Evolutionary conservation across 1,140 invertebrate genomes (phyloP), one percentile per base, ranked within the genome.

Genomic region (Hylyphantes graminicola): DNA sequence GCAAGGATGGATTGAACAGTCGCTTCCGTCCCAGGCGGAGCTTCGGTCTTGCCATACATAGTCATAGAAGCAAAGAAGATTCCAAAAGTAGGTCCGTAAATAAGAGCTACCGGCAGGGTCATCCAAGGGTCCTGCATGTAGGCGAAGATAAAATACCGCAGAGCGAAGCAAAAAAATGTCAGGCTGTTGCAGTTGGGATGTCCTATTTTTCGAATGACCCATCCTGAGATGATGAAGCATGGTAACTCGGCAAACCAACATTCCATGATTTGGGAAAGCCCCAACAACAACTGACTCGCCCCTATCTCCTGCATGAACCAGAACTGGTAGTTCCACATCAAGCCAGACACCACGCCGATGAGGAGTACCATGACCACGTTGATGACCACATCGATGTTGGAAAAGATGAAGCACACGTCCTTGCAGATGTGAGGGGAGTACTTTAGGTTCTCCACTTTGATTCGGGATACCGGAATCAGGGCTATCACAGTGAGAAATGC

Each of bases 1-100:
- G 61, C 13, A 15, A 84, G 55, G 51, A 84, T 17, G n/a, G 95
- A 95, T 85, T 89, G 88, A 74, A 88, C 93, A 48, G 96, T 97
- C 3, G 95, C 94, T 89, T 95, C 94, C 0, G 94, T 95, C 12
- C 96, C 96, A 1, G 93, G 92, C n/a, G 96, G 95, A 7, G 96
- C 93, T 1, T 96, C 92, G 86, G 94, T 93, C 88, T 94, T 95
- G 0, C 95, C 95, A 90, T 96, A 97, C 0, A 94, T 95, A 10
- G 95, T 93, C 93, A 97, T 96, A 12, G 95, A 88, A 0, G 96
- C 93, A 90, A 96, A 98, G 88, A 95, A 95, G 81, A 98, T 91
- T 13, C 96, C 96, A 88, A 95, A 95, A 0, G 96, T 96, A 9
- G 97, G 90, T 13, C 96, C 96, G 89, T 97, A 95, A 12, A 96